A percentile compares a stretch with the other conserved stretches of the same genome.
phyloP scores from a whole-genome alignment of 37 sponge, comb jelly and placozoan species.

The Amphimedon queenslandica region DNA sequence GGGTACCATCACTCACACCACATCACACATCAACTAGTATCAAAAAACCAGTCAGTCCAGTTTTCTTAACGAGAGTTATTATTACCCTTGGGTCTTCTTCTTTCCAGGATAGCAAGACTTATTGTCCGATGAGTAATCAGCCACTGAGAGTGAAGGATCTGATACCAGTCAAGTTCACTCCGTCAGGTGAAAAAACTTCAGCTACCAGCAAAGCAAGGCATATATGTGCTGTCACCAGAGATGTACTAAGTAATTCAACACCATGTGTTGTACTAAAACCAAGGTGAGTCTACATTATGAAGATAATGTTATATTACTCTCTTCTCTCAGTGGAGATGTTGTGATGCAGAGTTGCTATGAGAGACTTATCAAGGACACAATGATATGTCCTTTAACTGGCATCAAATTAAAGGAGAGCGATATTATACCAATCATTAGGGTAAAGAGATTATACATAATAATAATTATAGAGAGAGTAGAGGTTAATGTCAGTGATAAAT shows the following conservation, averaged over 20 bases:
- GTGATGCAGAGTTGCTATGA: conserved; percentile 92
- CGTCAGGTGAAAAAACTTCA: conserved; percentile 39
- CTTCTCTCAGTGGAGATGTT: conserved; percentile 78
- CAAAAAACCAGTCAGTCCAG: conserved; percentile 78
- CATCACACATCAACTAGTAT: conserved; percentile 65
- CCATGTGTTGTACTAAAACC: conserved; percentile 80
- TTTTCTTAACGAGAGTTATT: no score
- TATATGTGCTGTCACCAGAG: conserved; percentile 90
- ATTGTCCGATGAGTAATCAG: conserved; percentile 84
- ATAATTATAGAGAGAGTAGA: no score
- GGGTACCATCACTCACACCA: conserved; percentile 89
- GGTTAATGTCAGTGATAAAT: background rate
- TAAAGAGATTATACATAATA: no score
- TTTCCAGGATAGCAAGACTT: conserved; percentile 76
- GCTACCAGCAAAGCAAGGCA: conserved; percentile 58
- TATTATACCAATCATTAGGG: conserved; percentile 74
- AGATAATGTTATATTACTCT: no score
- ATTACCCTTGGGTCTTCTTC: no score
- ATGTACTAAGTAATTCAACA: conserved; percentile 79
- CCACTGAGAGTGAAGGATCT: conserved; percentile 76
- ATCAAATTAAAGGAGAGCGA: conserved; percentile 82
- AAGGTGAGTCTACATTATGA: conserved; percentile 75
- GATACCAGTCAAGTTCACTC: conserved; percentile 71
- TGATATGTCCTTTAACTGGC: conserved; percentile 87
- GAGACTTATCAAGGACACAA: conserved; percentile 67